Evolutionary conservation across 2,797 vertebrate genomes (phyloP).

Genomic region (Notolepis coatsorum): DNA sequence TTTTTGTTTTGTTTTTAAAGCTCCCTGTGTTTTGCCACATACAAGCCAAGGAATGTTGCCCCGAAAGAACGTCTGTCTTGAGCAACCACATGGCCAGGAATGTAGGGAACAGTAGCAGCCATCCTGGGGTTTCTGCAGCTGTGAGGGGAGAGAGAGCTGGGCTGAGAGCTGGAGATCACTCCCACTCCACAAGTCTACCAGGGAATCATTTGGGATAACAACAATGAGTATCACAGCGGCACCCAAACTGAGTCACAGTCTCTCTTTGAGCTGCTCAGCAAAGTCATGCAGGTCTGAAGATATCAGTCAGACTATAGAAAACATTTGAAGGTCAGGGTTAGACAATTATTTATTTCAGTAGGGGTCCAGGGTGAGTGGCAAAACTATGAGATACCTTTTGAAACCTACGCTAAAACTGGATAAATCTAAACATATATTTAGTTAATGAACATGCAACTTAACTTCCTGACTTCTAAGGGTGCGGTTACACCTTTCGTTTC

Average conservation of each 20-base stretch:
- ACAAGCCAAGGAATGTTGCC: constrained; percentile 62
- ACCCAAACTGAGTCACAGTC: constrained; percentile 50
- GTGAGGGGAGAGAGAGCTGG: constrained; percentile 53
- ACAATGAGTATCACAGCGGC: constrained; percentile 27
- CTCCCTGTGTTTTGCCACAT: constrained; percentile 55
- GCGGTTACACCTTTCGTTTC: too few species aligned
- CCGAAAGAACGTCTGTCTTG: constrained; percentile 41
- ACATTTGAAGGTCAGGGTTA: too few species aligned
- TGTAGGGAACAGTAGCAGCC: constrained; percentile 58
- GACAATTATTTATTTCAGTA: neutral
- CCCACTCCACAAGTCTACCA: constrained; percentile 36
- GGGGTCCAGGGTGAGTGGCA: too few species aligned
- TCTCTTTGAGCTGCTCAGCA: constrained; percentile 12
- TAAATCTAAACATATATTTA: too few species aligned
- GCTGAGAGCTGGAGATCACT: too few species aligned
- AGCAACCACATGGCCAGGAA: constrained; percentile 54
- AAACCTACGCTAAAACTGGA: neutral
- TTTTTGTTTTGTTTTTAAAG: too few species aligned
- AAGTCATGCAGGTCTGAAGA: constrained; percentile 39
- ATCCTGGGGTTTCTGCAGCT: constrained; percentile 59
- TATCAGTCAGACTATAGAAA: neutral
- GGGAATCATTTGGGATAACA: constrained; percentile 34
- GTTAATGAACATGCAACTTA: too few species aligned
- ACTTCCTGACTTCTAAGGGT: too few species aligned
- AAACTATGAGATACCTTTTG: too few species aligned